Conservation (phyloP, 2,797 vertebrate species). For the Peromyscus nudipes region DNA sequence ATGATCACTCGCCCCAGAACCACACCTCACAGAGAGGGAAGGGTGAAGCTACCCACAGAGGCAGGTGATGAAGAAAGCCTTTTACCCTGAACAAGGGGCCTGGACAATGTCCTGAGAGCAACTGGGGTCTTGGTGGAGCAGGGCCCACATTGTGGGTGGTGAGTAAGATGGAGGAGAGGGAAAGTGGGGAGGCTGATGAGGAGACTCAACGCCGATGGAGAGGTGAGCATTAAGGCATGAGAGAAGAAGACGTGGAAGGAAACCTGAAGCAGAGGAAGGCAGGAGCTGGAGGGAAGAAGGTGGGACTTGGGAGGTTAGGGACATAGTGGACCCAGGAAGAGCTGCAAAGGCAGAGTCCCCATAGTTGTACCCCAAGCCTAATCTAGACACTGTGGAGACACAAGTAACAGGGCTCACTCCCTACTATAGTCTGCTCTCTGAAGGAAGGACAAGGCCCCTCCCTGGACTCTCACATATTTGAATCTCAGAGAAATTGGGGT, state of each 20-base stretch:
- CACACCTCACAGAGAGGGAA: neutral
- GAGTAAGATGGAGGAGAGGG: neutral
- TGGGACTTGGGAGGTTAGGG: neutral
- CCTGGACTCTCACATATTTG: neutral
- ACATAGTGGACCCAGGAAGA: neutral
- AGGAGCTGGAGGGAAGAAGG: neutral
- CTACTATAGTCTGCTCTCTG: neutral
- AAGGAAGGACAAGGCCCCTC: neutral
- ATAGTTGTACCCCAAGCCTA: neutral
- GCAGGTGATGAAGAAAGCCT: neutral
- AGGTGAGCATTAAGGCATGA: neutral
- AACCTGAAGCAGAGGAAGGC: neutral
- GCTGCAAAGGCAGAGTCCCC: neutral
- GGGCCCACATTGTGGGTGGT: neutral
- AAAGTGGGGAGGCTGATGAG: neutral
- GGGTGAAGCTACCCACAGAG: neutral
- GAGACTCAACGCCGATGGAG: too few species aligned
- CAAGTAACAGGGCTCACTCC: neutral
- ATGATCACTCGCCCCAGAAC: neutral
- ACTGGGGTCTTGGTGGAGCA: neutral
- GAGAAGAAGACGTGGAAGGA: neutral
- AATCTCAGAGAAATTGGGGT: neutral
- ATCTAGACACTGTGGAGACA: neutral
- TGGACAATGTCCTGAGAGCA: neutral
- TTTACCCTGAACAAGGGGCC: too few species aligned